Base-by-base conservation (phyloP, 2,888 invertebrate species). In the Boloria selene region DNA sequence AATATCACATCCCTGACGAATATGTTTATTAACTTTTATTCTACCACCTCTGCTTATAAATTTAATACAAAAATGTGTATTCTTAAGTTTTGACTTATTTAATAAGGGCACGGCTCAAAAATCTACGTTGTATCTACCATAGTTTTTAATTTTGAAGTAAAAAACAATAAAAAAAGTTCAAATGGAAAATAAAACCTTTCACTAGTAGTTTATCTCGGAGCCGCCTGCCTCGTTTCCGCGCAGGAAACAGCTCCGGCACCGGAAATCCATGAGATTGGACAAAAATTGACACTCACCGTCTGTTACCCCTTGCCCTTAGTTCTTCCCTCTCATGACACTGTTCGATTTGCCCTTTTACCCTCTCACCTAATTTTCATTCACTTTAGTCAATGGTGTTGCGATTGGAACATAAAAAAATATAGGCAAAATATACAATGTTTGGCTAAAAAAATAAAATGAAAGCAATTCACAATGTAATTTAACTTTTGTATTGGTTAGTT, bases 201-300 rank as follows among this genome's bases (percentile, higher is more conserved):
- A 53, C 56, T 63, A 56, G 56, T 52, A 61, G 56, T 59, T 55
- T 54, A 65, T 61, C 55, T 53, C 54, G 50, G 55, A 26, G 59
- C 67, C 69, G 62, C 52, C 66, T 65, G 69, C 72, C 74, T 85
- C 78, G 86, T 84, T 85, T 85, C 86, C 88, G 79, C 71, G 72
- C 77, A 79, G 85, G 85, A 83, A 78, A 78, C 73, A 76, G 78
- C 76, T 79, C 81, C 81, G 81, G 81, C 79, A 72, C 80, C 86
- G 90, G 90, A 90, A 90, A 90, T 87, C 78, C 81, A 79, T 73
- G 83, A 87, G 88, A 90, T 90, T 90, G 89, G 84, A 83, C 81
- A 84, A 88, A 89, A 89, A 88, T 88, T 88, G 87, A 78, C 78
- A 79, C 77, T 76, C 59, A 49, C 47, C 47, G n/a, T 49, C 47